Evolutionary conservation across 1,140 invertebrate species (phyloP), one percentile per base, ranked within the genome.

Genomic region (Zaprionus lachaisei): DNA sequence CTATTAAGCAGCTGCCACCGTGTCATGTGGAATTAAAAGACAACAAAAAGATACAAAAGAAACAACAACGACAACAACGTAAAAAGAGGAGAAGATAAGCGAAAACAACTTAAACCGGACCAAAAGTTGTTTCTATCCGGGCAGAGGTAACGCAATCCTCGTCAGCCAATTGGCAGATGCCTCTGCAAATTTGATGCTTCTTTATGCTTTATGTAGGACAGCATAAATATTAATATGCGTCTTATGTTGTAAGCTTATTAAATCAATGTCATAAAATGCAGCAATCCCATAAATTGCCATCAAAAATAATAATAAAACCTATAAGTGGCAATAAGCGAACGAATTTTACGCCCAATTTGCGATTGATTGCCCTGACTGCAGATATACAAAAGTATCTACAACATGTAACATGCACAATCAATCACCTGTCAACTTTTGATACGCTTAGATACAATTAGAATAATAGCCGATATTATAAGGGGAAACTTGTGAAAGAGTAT

Each of bases 1-100:
- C 80, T 90, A 89, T 89, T 90, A 89, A 87, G 81, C 84, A 87
- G 81, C 81, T 81, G 83, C 34, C 72, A 51, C 57, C 75, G 28
- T 68, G 64, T 69, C 78, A 73, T 55, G 57, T 69, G 58, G 60
- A 14, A 47, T 22, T 41, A 65, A 28, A 77, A 82, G 64, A 81
- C 26, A 57, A n/a, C 72, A 81, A 81, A 51, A 47, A 55, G 22
- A 14, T n/a, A 22, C 34, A 17, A 22, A 44, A 77, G 58, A 31
- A 72, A 74, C 38, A 51, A 51, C 20, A 51, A 17, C 28, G 2
- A 2, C 28, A 28, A 9, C 41, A 2, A 12, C n/a, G 47, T 11
- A 3, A 4, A 11, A 49, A 49, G 44, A 7, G 44, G 17, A 49
- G 44, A 24, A 51, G 47, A 51, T 22, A 51, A 51, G 47, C 47